Evolutionary conservation across 2,113 vertebrate species (phyloP), one percentile per base, ranked within the genome.

Genomic region (Ophthalmolycus amberensis): DNA sequence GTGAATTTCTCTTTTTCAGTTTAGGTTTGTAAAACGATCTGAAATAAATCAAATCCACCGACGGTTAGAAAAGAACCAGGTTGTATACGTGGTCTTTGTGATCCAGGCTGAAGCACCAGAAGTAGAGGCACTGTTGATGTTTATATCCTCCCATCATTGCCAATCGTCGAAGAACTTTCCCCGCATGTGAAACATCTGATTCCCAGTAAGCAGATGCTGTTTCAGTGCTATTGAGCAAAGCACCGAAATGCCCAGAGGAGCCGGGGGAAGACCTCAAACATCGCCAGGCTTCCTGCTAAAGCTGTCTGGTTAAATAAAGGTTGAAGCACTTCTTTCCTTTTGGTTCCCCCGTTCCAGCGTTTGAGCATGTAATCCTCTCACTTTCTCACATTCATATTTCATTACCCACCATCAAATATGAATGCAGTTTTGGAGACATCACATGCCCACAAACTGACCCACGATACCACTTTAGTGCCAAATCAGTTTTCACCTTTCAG

Each of bases 321-420:
- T 60, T 60, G 56, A 73, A 64, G 12, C 1, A 3, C 63, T 77
- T 78, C 68, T 79, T 76, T 77, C 44, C 34, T 40, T 48, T 44
- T 56, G 14, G 22, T 32, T 44, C n/a, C 4, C 4, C 14, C 12
- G 20, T 65, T 85, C 3, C 72, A 18, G 59, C 65, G 82, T 86
- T 86, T 8, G 46, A 80, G 64, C 48, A 89, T 68, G 9, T 59
- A 56, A 22, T 75, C 8, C 80, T 88, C 82, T 77, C 68, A 75
- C 75, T 86, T 84, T 69, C 56, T 85, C 70, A 42, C 87, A 85
- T 88, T 86, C 42, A 91, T 91, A 87, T 87, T 92, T 91, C 64
- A 91, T 85, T 10, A 11, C 40, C 29, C 9, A 50, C 9, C 75
- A 89, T 91, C 42, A 86, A 91, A 89, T 82, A 89, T 91, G 38